A percentile compares a stretch with the other conserved stretches of the same genome.
Evolutionary conservation across 2,113 vertebrate genomes (phyloP).

Genomic region (Cyanoliseus patagonus): DNA sequence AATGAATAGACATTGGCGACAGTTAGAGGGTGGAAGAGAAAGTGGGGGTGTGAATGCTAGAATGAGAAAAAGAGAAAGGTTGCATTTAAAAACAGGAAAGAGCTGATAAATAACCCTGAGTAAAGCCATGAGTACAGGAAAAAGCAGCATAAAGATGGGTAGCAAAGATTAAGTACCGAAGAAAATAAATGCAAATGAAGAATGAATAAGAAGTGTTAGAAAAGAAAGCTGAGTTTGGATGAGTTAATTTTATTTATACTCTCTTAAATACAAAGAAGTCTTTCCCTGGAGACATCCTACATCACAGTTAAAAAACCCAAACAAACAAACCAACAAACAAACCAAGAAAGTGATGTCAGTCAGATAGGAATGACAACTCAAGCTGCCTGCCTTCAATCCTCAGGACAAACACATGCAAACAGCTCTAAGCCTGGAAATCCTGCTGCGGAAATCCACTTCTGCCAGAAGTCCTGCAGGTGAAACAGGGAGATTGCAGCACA

Average conservation of each 20-base stretch:
- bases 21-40: slow-evolving; percentile 1
- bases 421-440: not conserved
- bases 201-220: not conserved
- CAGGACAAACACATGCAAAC: not conserved
- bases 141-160: not conserved
- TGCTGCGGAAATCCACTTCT: not conserved
- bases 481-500: not conserved
- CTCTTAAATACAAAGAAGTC: not conserved
- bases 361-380: not conserved
- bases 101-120: not conserved
- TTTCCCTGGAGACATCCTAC: not conserved
- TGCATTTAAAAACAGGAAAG: not conserved
- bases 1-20: not conserved
- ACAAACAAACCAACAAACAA: not conserved
- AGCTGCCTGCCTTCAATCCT: not conserved
- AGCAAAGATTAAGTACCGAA: not conserved
- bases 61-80: not conserved
- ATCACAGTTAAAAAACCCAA: not conserved
- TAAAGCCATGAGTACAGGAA: not conserved
- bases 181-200: slow-evolving; percentile 9
- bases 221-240: not conserved
- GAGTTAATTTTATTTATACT: not conserved
- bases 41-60: not conserved
- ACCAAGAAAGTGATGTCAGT: not conserved
- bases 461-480: not conserved